phyloP scores from a whole-genome alignment of 2,888 invertebrate genomes.

The Trichacis sp. region DNA sequence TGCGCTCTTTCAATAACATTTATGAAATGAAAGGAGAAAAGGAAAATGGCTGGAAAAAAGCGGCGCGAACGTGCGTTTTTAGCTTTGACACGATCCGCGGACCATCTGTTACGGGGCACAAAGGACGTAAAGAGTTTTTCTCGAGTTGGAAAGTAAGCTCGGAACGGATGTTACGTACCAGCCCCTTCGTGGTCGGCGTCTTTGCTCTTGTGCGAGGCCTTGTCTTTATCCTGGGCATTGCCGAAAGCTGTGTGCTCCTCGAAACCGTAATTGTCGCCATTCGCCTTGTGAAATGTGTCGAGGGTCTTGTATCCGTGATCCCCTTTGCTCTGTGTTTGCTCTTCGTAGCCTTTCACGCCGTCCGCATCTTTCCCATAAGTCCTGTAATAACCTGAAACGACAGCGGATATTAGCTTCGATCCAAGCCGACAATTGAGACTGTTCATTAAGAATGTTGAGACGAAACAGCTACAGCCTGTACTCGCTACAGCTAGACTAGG shows the following conservation, averaged over 20 bases:
- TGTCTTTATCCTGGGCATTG: constrained; percentile 62
- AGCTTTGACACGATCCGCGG: constrained; percentile 18
- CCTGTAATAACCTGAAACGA: constrained; percentile 71
- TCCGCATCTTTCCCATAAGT: constrained; percentile 75
- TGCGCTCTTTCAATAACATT: background rate
- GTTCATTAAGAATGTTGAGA: too few relatives aligned
- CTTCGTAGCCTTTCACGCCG: constrained; percentile 75
- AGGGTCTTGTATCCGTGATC: constrained; percentile 80
- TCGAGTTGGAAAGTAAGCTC: constrained; percentile 13
- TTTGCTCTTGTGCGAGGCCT: constrained; percentile 59
- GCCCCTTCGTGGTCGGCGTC: constrained; percentile 69
- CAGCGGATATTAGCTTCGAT: constrained; percentile 26
- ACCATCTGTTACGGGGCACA: constrained; percentile 31
- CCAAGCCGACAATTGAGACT: constrained; percentile 7
- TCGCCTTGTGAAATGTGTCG: constrained; percentile 80
- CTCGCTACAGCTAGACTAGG: too few relatives aligned
- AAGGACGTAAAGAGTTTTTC: constrained; percentile 35
- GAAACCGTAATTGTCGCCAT: constrained; percentile 79
- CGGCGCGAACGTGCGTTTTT: constrained; percentile 13
- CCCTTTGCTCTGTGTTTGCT: constrained; percentile 75
- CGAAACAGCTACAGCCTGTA: too few relatives aligned
- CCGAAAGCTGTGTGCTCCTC: constrained; percentile 79
- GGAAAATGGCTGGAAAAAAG: background rate
- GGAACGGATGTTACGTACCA: constrained; percentile 54
- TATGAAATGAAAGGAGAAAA: too few relatives aligned